A percentile compares a stretch with the other conserved stretches of the same genome.
phyloP scores from a whole-genome alignment of 2,113 vertebrate genomes.

The Larimichthys crocea region DNA sequence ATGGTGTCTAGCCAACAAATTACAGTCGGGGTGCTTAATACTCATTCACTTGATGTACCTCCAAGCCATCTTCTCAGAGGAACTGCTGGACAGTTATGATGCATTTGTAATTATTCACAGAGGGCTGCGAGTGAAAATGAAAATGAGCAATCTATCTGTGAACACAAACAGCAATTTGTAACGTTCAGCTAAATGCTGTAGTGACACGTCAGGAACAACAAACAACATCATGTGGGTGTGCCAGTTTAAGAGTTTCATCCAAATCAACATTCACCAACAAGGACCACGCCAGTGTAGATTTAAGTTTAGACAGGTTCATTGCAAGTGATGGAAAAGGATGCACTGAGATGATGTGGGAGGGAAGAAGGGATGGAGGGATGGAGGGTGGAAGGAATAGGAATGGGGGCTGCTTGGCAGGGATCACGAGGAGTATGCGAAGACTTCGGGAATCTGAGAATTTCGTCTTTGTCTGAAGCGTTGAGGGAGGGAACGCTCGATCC shows the following conservation, averaged over 20 bases:
- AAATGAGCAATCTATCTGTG: slow-evolving; percentile 4
- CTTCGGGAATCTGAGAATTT: too few species aligned
- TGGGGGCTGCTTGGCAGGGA: too few species aligned
- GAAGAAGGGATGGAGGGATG: too few species aligned
- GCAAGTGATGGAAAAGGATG: too few species aligned
- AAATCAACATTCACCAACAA: background rate
- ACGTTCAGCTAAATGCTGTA: background rate
- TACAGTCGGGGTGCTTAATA: slow-evolving; percentile 17
- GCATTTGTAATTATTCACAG: slow-evolving; percentile 28
- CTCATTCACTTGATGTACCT: slow-evolving; percentile 26
- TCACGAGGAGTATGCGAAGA: too few species aligned
- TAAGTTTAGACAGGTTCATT: too few species aligned
- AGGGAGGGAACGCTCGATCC: too few species aligned
- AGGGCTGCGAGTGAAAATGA: slow-evolving; percentile 3
- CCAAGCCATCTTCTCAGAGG: slow-evolving; percentile 12
- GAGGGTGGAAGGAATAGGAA: too few species aligned
- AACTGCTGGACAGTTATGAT: slow-evolving; percentile 18
- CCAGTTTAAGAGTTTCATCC: background rate
- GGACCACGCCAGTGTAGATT: too few species aligned
- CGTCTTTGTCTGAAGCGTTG: too few species aligned
- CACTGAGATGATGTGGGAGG: too few species aligned
- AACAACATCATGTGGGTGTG: background rate
- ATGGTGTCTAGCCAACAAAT: slow-evolving; percentile 23
- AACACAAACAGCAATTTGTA: background rate
- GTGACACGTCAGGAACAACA: background rate